Evolutionary conservation across 2,888 invertebrate species (phyloP), one percentile per base, ranked within the genome.

Genomic region (Dysmachus trigonus): DNA sequence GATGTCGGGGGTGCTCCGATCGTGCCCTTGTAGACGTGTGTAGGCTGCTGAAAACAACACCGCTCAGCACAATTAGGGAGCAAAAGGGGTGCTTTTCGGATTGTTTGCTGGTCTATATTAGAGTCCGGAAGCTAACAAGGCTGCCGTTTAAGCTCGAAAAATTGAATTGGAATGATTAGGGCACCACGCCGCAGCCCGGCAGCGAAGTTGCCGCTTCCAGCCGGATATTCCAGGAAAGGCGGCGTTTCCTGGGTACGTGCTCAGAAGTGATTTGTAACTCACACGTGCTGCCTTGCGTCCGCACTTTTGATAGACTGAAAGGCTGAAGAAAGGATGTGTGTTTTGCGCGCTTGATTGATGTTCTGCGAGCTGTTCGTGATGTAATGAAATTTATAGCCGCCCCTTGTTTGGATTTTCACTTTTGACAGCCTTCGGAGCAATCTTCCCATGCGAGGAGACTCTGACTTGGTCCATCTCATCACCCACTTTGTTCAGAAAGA

Each of bases 251-350:
- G 33, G 38, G 10, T 62, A 62, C 62, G 62, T 38, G 76, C 22
- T 76, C 38, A 38, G 76, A 76, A 76, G 22, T 76, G 35, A 76
- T 76, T 76, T 76, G 76, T 76, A 76, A 76, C 38, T 27, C 76
- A 38, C 41, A 38, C 38, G 35, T 33, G 38, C 38, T 38, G 35
- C 76, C 33, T 33, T 31, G 27, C n/a, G 73, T 27, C 62, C 62
- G 62, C 27, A 62, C 62, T 22, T 62, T 27, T 62, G 62, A 62
- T 62, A 62, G 27, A 62, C 62, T 62, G 62, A 62, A 27, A 62
- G 27, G 27, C 62, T 62, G 18, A 22, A 62, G 13, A 62, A 62
- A 62, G 62, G 62, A 62, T 62, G 62, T 62, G 22, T 62, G 62
- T 22, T 62, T 62, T 62, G 27, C 62, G 62, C 62, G 62, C 22